A percentile compares a stretch with the other conserved stretches of the same genome.
Evolutionary conservation across 2,888 invertebrate species (phyloP).

Genomic region (Rhaphigaster nebulosa): DNA sequence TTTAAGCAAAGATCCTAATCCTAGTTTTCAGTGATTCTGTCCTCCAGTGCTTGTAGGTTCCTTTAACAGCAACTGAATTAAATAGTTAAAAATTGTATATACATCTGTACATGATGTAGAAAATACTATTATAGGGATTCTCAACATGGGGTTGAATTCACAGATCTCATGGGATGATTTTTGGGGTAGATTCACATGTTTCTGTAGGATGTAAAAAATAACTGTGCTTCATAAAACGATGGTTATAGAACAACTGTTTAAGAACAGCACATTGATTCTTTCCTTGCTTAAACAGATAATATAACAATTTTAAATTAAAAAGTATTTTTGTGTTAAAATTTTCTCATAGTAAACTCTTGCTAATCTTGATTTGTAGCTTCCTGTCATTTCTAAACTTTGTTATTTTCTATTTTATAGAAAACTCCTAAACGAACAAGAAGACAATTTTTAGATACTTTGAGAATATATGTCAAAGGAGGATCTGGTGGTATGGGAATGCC

Average conservation of each 20-base stretch:
- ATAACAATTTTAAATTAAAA: no score
- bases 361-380: background rate
- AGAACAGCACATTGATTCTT: no score
- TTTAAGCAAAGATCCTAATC: background rate
- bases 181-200: background rate
- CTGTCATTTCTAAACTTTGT: background rate
- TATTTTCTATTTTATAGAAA: slow-evolving; percentile 52
- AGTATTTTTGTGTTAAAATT: no score
- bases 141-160: background rate
- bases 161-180: background rate
- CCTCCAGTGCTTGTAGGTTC: background rate
- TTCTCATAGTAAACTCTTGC: no score
- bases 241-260: no score
- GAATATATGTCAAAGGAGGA: slow-evolving; percentile 86
- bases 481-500: slow-evolving; percentile 84
- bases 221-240: no score
- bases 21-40: background rate
- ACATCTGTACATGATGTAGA: background rate
- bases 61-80: background rate
- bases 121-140: background rate
- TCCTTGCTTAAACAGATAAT: no score
- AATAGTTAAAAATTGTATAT: background rate
- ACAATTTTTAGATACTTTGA: slow-evolving; percentile 84
- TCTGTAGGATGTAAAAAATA: background rate
- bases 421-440: slow-evolving; percentile 56